Evolutionary conservation across 2,797 vertebrate genomes (phyloP), one percentile per base, ranked within the genome.

Genomic region (Mallotus villosus): DNA sequence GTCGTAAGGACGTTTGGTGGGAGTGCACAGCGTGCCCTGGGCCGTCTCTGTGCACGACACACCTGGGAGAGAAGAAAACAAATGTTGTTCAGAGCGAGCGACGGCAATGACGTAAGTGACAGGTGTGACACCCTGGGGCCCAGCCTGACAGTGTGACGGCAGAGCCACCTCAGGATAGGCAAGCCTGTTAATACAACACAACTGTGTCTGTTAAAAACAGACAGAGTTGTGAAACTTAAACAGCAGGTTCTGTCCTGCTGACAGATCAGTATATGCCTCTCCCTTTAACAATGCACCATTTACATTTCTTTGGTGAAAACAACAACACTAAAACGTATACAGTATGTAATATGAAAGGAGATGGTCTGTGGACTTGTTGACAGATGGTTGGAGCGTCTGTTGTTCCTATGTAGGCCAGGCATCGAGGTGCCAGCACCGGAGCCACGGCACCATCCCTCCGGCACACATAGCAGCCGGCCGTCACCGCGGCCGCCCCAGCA

Each of bases 1-100:
- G 84, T 95, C 94, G 1, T 94, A 94, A 78, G 95, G 94, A 89
- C 96, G 95, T 94, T 97, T 97, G 91, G 94, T 94, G 92, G 95
- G 92, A 75, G 94, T 94, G 87, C 93, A 92, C 92, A 95, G 92
- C 0, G 95, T 95, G 84, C 94, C 94, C 75, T 95, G 95, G 90
- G 94, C 93, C 75, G 94, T 93, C 88, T 94, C 93, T 94, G 95
- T 95, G 90, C 94, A 95, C 84, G 94, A 93, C 86, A 87, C 89
- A 87, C 94, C 96, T 97, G 86, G 63, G 3, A 46, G 3, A 46
- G 46, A 11, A 74, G 24, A 9, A 4, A 25, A 16, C 51, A 17
- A 59, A 17, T n/a, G 32, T 21, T 37, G 1, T 24, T 24, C 59
- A 70, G 34, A 70, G 6, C 24, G 11, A 16, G 8, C 4, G 7